A percentile compares a stretch with the other conserved stretches of the same genome.
phyloP scores from a whole-genome alignment of 2,797 vertebrate species.

The Bryconaethiops microstoma region DNA sequence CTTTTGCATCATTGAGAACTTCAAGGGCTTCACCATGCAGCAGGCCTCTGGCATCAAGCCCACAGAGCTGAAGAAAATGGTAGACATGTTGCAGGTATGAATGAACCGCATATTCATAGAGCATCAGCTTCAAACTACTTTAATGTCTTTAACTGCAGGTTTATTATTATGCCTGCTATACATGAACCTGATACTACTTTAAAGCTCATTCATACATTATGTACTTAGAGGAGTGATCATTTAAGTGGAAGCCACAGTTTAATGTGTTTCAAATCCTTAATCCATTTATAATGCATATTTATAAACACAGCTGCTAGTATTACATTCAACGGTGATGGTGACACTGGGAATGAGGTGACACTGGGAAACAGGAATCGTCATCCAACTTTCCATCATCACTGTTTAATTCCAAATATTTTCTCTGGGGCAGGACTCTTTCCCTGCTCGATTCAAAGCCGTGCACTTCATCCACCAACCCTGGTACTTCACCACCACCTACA shows the following conservation, averaged over 20 bases:
- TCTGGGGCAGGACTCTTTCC: constrained; percentile 90
- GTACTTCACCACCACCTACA: constrained; percentile 99
- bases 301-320: too few relatives aligned
- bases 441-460: constrained; percentile 95
- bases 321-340: neutral
- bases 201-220: neutral
- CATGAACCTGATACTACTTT: neutral
- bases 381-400: neutral
- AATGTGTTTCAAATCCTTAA: neutral
- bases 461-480: constrained; percentile 99
- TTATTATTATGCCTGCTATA: neutral
- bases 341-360: neutral
- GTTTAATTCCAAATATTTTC: constrained; percentile 2
- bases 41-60: constrained; percentile 94
- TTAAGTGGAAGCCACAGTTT: neutral
- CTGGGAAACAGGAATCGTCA: neutral
- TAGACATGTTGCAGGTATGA: constrained; percentile 97
- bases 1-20: constrained; percentile 98
- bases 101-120: constrained; percentile 3
- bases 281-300: neutral
- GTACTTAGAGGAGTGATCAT: neutral
- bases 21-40: constrained; percentile 98
- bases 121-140: too few relatives aligned
- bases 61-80: constrained; percentile 97
- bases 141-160: neutral